These are phyloP conservation scores for Taeniopygia guttata DNA, from an alignment of 2,797 vertebrate genomes.

Conservation along the genomic window DNA sequence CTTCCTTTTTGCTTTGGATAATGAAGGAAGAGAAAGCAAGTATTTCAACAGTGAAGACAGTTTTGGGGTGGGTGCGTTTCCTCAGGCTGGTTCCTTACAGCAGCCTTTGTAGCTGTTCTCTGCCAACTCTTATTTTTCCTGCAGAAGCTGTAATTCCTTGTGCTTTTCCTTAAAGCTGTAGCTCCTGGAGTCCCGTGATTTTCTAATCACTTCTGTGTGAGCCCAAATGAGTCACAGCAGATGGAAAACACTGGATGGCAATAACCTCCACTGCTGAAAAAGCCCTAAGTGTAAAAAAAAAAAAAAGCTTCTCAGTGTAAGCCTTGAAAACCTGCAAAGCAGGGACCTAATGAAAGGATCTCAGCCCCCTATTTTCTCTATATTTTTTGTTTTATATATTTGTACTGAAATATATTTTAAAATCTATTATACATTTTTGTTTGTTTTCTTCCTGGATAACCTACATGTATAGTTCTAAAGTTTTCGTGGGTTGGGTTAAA, in stretches of 20 bases:
- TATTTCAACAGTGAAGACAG: neutral
- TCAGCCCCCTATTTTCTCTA: neutral
- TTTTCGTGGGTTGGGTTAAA: neutral
- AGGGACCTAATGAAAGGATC: neutral
- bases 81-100: neutral
- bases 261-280: neutral
- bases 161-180: neutral
- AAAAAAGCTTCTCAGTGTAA: neutral
- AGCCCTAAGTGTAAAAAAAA: neutral
- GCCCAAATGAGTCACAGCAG: neutral
- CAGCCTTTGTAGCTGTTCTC: neutral
- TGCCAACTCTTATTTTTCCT: neutral
- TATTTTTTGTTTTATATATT: neutral
- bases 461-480: neutral
- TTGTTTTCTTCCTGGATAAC: neutral
- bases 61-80: neutral
- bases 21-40: constrained; percentile 1
- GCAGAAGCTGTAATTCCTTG: neutral
- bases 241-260: constrained; percentile 1
- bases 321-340: neutral
- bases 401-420: neutral
- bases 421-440: neutral
- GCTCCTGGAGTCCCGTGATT: neutral
- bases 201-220: neutral
- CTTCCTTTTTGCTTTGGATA: neutral